Evolutionary conservation across 1,140 invertebrate genomes (phyloP).

Genomic region (Drosophila insularis): DNA sequence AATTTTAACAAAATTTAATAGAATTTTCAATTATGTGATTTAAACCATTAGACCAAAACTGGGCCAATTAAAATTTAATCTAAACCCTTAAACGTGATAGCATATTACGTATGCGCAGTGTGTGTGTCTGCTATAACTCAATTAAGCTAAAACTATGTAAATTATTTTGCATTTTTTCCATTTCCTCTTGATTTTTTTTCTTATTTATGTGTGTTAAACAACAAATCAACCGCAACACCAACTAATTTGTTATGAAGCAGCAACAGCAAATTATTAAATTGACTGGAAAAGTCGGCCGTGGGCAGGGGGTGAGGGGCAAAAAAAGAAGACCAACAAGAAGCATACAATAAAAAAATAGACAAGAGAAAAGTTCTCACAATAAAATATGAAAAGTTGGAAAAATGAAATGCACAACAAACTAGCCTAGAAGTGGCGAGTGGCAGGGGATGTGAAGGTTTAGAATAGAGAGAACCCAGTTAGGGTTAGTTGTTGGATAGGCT

Average conservation of each 20-base stretch:
- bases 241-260: slow-evolving; percentile 45
- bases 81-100: slow-evolving; percentile 25
- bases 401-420: slow-evolving; percentile 48
- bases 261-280: slow-evolving; percentile 66
- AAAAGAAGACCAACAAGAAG: slow-evolving; percentile 15
- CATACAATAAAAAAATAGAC: slow-evolving; percentile 17
- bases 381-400: slow-evolving; percentile 56
- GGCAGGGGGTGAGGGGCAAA: background rate
- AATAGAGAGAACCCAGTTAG: slow-evolving; percentile 34
- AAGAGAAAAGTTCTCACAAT: slow-evolving; percentile 37
- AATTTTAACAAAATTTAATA: slow-evolving; percentile 25
- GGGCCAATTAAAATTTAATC: slow-evolving; percentile 48
- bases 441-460: background rate
- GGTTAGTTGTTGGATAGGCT: slow-evolving; percentile 58
- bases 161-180: slow-evolving; percentile 27
- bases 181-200: background rate
- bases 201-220: background rate
- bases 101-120: slow-evolving; percentile 57
- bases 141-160: slow-evolving; percentile 33
- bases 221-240: slow-evolving; percentile 34
- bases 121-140: slow-evolving; percentile 27
- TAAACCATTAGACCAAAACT: slow-evolving; percentile 44
- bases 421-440: slow-evolving; percentile 3
- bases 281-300: slow-evolving; percentile 42
- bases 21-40: slow-evolving; percentile 62